Percentiles rank a stretch among this genome's conserved stretches.
These are phyloP conservation scores for Madoqua kirkii DNA, from an alignment of 2,113 vertebrate genomes.

Conservation along the genomic window DNA sequence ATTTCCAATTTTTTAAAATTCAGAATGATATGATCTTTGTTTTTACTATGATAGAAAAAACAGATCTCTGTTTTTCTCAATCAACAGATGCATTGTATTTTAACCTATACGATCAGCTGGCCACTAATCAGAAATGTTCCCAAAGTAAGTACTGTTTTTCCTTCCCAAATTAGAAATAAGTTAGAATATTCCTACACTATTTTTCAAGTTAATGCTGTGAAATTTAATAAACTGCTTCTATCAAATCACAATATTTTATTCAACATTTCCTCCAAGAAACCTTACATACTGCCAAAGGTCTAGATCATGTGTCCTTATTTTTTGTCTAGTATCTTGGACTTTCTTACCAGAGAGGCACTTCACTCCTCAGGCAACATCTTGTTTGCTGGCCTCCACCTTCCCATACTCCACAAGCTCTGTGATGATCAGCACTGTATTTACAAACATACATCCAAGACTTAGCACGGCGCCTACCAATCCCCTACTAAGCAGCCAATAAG, in stretches of 20 bases:
- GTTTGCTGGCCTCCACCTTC: background rate
- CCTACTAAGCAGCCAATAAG: background rate
- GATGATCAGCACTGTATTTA: background rate
- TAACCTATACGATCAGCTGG: background rate
- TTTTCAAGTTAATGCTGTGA: background rate
- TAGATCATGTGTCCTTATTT: background rate
- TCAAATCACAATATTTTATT: background rate
- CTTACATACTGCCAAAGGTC: background rate
- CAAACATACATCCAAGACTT: background rate
- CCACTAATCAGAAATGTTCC: background rate
- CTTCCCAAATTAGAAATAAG: background rate
- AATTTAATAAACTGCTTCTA: background rate
- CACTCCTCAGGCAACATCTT: background rate
- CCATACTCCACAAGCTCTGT: background rate
- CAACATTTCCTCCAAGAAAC: background rate
- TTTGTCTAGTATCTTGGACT: background rate
- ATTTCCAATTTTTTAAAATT: background rate
- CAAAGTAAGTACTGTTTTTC: background rate
- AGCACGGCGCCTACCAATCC: background rate
- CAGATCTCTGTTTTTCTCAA: background rate
- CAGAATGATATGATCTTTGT: background rate
- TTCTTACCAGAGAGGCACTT: background rate
- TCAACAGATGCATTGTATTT: background rate
- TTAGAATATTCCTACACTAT: background rate
- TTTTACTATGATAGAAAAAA: background rate